Percentiles rank a stretch among this genome's conserved stretches.
Conservation (phyloP, 1,140 invertebrate genomes). For the Ostrea denselamellosa region DNA sequence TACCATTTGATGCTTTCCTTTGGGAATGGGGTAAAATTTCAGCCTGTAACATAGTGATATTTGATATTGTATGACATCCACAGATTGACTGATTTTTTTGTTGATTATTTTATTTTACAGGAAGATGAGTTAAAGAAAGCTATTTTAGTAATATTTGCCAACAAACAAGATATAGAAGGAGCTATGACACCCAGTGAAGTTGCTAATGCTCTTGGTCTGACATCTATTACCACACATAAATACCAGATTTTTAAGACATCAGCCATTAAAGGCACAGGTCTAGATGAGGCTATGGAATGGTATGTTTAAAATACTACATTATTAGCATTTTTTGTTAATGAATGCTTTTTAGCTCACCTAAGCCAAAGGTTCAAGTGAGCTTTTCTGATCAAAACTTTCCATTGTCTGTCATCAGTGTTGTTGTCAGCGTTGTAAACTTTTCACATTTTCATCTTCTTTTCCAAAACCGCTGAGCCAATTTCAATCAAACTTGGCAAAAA, state of each 20-base stretch:
- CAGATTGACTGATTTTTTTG: neutral
- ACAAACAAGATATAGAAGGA: slow-evolving; percentile 99
- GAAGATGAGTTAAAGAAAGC: slow-evolving; percentile 98
- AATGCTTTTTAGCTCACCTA: no score
- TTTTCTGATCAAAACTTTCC: no score
- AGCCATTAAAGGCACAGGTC: slow-evolving; percentile 97
- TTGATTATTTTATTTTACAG: slow-evolving; percentile 79
- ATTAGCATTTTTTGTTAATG: neutral
- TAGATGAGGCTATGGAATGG: slow-evolving; percentile 99
- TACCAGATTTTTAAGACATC: slow-evolving; percentile 99
- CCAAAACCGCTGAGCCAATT: no score
- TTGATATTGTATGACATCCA: no score
- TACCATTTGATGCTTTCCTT: neutral
- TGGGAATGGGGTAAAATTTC: no score
- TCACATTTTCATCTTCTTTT: no score
- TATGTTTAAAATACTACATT: slow-evolving; percentile 65
- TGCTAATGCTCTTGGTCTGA: slow-evolving; percentile 95
- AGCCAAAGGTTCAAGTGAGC: no score
- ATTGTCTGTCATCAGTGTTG: no score
- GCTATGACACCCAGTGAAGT: slow-evolving; percentile 98
- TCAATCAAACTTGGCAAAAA: no score
- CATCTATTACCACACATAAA: slow-evolving; percentile 96
- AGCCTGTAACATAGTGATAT: no score
- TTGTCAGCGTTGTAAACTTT: no score
- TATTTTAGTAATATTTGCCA: slow-evolving; percentile 97